Conservation (phyloP, 1,140 invertebrate species). For the Chymomyza costata region DNA sequence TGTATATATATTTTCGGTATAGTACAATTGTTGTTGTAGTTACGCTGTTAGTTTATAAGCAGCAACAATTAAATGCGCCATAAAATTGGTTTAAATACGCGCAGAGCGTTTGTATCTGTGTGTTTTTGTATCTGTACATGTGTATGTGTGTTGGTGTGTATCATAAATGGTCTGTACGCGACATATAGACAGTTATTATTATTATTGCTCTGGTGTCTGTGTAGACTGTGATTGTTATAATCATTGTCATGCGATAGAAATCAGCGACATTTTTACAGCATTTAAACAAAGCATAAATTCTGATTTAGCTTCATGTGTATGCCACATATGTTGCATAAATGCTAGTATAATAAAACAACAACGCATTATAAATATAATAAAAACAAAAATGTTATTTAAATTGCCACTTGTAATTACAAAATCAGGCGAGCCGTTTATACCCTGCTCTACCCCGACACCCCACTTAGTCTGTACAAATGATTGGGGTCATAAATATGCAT, state of each 20-base stretch:
- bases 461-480: slow-evolving; percentile 23
- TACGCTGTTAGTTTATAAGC: slow-evolving; percentile 52
- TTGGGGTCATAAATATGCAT: slow-evolving; percentile 47
- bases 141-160: slow-evolving; percentile 11
- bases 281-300: slow-evolving; percentile 73
- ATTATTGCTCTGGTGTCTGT: slow-evolving; percentile 18
- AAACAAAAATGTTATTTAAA: slow-evolving; percentile 64
- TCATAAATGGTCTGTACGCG: slow-evolving; percentile 31
- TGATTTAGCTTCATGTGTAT: slow-evolving; percentile 58
- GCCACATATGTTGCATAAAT: slow-evolving; percentile 37
- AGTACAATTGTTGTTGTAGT: slow-evolving; percentile 10
- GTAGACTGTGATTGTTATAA: slow-evolving; percentile 45
- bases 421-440: background rate
- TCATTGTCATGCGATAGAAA: slow-evolving; percentile 63
- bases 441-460: background rate
- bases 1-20: too few relatives aligned
- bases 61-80: slow-evolving; percentile 71
- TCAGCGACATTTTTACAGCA: slow-evolving; percentile 71
- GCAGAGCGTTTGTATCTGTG: slow-evolving; percentile 21
- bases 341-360: slow-evolving; percentile 60
- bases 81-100: slow-evolving; percentile 71
- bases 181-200: slow-evolving; percentile 66
- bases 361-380: background rate
- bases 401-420: slow-evolving; percentile 58
- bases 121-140: slow-evolving; percentile 5